Conservation (phyloP, 1,140 invertebrate species). For the Heliconius eleuchia region DNA sequence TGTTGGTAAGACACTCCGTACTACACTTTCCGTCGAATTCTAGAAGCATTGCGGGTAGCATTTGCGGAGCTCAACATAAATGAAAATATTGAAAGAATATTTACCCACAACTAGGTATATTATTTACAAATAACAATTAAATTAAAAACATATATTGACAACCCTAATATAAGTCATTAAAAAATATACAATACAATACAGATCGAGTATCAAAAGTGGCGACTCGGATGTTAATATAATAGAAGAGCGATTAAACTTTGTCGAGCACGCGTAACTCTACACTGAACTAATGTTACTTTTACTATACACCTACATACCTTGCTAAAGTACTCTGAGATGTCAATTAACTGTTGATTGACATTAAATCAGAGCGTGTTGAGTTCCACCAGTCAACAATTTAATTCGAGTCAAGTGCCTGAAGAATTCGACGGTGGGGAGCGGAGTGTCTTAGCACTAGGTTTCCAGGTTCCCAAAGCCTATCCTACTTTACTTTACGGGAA, state of each 20-base stretch:
- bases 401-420: too few species aligned
- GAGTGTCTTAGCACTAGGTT: not conserved
- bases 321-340: not conserved
- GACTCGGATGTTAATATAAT: constrained; percentile 12
- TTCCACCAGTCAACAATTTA: too few species aligned
- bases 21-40: too few species aligned
- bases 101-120: not conserved
- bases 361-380: not conserved
- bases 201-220: constrained; percentile 30
- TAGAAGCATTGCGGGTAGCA: too few species aligned
- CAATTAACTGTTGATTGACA: not conserved
- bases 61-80: not conserved
- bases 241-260: constrained; percentile 3
- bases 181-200: constrained; percentile 20
- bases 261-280: not conserved
- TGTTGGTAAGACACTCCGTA: too few species aligned
- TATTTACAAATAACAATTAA: too few species aligned
- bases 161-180: not conserved
- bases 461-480: not conserved
- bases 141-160: not conserved
- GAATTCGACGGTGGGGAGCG: too few species aligned
- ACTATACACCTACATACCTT: not conserved
- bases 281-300: not conserved
- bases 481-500: not conserved
- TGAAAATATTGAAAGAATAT: not conserved